A percentile compares a stretch with the other conserved stretches of the same genome.
Evolutionary conservation across 2,113 vertebrate genomes (phyloP).

Genomic region (Prochilodus magdalenae): DNA sequence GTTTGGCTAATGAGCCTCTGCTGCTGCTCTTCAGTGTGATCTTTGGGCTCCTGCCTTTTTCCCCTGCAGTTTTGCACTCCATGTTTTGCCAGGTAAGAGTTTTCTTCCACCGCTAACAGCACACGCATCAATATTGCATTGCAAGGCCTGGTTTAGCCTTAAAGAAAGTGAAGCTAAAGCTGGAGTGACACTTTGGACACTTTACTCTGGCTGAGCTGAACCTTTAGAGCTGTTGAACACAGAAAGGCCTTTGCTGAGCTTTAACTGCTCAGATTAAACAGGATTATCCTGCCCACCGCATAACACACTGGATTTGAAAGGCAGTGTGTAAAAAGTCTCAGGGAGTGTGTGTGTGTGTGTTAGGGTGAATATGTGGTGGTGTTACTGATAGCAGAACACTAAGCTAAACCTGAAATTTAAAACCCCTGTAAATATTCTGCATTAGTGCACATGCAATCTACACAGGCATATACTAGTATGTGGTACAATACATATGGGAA

Average conservation of each 20-base stretch:
- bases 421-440: not conserved
- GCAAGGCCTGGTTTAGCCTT: not conserved
- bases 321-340: not conserved
- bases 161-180: constrained; percentile 2
- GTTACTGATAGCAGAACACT: not conserved
- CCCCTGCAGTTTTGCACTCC: not conserved
- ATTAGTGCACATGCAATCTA: not conserved
- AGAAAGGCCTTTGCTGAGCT: not conserved
- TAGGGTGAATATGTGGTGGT: not conserved
- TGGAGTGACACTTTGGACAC: constrained; percentile 2
- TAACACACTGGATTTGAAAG: not conserved
- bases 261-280: constrained; percentile 5
- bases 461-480: not conserved
- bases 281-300: not conserved
- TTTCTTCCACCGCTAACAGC: constrained; percentile 9
- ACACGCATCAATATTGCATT: constrained; percentile 17
- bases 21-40: not conserved
- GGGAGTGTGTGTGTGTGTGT: not conserved
- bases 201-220: constrained; percentile 11
- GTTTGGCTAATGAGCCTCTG: constrained; percentile 8
- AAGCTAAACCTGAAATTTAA: not conserved
- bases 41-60: constrained; percentile 14
- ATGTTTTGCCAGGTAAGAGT: constrained; percentile 9
- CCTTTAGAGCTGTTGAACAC: constrained; percentile 9
- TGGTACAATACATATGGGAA: too few species aligned